Evolutionary conservation across 2,888 invertebrate species (phyloP), one percentile per base, ranked within the genome.

Genomic region (Chironomus riparius): DNA sequence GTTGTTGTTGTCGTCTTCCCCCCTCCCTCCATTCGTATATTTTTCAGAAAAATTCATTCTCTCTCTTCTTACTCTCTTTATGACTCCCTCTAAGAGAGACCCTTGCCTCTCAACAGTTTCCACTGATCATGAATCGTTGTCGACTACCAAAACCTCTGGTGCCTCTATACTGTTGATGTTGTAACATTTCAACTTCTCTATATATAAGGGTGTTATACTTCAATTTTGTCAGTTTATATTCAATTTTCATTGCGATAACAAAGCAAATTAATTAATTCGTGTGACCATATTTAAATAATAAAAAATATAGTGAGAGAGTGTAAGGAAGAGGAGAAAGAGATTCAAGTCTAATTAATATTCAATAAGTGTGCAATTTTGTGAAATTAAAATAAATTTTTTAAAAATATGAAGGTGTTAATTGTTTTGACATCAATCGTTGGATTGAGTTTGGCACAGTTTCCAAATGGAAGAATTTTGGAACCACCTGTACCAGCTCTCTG

Each of bases 401-500:
- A 87, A 85, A 82, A 79, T 79, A 84, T 83, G 83, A 83, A 81
- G 78, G 82, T 83, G 72, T 80, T 87, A 77, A 80, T 86, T 77
- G 85, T 86, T 77, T 79, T 86, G 78, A 84, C 85, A 75, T 82
- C 85, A 77, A 80, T 84, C 76, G 78, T 83, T 78, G 81, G 83
- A 79, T 78, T 80, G 77, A 80, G 82, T 77, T 79, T 79, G 77
- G 91, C 90, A 75, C 92, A 93, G 83, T 92, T 92, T 83, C 89
- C 89, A 75, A 90, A 90, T 81, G 92, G 92, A 47, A 87, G 93
- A 79, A 89, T 91, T 81, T 83, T 94, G 80, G 93, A 93, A 82
- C 89, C 92, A 12, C 94, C 94, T 3, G 88, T 91, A 77, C 92
- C 93, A 15, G 86, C 88, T 22, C 86, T 90, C 68, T 93, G 93